A percentile compares a stretch with the other conserved stretches of the same genome.
These are phyloP conservation scores for Hemibagrus guttatus DNA, from an alignment of 2,797 vertebrate genomes.

Conservation along the genomic window DNA sequence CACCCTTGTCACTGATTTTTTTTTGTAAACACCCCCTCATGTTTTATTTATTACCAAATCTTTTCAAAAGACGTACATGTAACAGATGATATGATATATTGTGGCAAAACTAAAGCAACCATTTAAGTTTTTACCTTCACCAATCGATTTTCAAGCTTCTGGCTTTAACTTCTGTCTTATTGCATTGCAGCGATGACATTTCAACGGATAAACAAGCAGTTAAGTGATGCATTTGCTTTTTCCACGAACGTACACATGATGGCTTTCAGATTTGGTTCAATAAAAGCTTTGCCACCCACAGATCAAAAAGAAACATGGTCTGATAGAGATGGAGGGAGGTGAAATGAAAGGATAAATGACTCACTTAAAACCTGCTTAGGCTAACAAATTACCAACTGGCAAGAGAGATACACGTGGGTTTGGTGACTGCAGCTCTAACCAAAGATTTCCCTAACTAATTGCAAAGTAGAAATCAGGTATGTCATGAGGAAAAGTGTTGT, in stretches of 20 bases:
- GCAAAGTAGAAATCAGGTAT: constrained; percentile 27
- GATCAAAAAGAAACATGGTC: constrained; percentile 41
- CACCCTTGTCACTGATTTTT: neutral
- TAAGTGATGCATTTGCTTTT: constrained; percentile 47
- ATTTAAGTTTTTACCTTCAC: too few species aligned
- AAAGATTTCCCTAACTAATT: constrained; percentile 27
- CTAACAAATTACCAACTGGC: constrained; percentile 33
- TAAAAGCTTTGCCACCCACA: constrained; percentile 35
- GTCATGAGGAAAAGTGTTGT: neutral
- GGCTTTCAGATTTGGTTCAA: constrained; percentile 57
- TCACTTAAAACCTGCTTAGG: constrained; percentile 24
- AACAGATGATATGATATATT: neutral
- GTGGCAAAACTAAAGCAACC: neutral
- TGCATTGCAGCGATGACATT: constrained; percentile 58
- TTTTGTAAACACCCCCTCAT: neutral
- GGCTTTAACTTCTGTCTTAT: constrained; percentile 46
- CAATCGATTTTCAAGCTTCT: constrained; percentile 41
- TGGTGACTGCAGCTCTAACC: constrained; percentile 19
- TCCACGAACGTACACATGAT: constrained; percentile 49
- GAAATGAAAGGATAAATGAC: constrained; percentile 28
- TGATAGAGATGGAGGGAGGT: constrained; percentile 10
- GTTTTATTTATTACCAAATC: neutral
- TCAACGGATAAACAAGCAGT: constrained; percentile 52
- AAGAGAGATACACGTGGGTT: constrained; percentile 11
- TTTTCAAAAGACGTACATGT: neutral